These are phyloP conservation scores for Lasioglossum malachurum DNA, from an alignment of 2,888 invertebrate genomes.

Conservation along the genomic window DNA sequence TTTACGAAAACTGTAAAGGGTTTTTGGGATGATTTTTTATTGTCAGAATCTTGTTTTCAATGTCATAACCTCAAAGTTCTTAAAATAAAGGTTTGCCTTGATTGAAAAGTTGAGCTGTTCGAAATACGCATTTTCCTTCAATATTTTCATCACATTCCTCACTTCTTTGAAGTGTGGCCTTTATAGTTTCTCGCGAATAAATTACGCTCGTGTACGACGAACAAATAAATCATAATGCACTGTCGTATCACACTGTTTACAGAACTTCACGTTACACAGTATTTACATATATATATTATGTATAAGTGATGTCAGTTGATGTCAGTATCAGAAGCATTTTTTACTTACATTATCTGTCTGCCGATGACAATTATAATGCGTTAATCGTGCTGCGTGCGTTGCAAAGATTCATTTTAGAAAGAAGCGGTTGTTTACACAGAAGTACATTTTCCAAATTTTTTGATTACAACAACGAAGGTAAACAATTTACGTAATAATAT, in stretches of 20 bases:
- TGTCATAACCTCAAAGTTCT: slow-evolving; percentile 69
- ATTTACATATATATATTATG: too few relatives aligned
- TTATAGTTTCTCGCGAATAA: slow-evolving; percentile 19
- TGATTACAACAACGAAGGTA: slow-evolving; percentile 11
- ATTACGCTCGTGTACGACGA: slow-evolving; percentile 20
- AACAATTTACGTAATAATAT: slow-evolving; percentile 23
- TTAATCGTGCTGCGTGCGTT: neutral
- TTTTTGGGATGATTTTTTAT: slow-evolving; percentile 32
- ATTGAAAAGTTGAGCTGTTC: slow-evolving; percentile 30
- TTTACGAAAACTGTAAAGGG: slow-evolving; percentile 37
- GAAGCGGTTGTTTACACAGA: neutral
- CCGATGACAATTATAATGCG: neutral
- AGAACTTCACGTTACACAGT: slow-evolving; percentile 34
- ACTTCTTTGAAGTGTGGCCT: slow-evolving; percentile 34
- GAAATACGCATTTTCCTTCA: slow-evolving; percentile 44
- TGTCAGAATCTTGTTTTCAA: slow-evolving; percentile 52
- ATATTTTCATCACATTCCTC: slow-evolving; percentile 32
- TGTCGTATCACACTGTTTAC: slow-evolving; percentile 50
- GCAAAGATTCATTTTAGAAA: neutral
- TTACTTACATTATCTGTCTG: neutral
- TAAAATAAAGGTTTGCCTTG: slow-evolving; percentile 26
- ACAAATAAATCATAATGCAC: slow-evolving; percentile 54
- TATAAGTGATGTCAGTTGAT: slow-evolving; percentile 27
- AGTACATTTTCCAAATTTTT: neutral
- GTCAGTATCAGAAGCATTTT: slow-evolving; percentile 20